Conservation (phyloP, 2,113 vertebrate species). For the Burhinus bistriatus region DNA sequence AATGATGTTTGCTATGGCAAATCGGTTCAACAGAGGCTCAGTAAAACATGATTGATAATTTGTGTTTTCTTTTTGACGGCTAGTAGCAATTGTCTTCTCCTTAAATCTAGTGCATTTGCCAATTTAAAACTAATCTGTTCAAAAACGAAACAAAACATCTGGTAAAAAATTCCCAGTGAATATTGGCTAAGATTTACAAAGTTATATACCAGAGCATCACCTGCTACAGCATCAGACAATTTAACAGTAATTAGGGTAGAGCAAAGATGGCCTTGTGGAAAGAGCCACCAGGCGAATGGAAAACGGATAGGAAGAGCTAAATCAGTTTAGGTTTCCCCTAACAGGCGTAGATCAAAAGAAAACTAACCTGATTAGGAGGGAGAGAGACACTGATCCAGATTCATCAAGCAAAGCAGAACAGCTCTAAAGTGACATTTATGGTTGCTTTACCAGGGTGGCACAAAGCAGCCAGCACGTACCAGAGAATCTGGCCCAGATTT, state of each 20-base stretch:
- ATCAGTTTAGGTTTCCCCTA: slow-evolving; percentile 14
- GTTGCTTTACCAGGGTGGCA: not conserved
- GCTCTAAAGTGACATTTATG: not conserved
- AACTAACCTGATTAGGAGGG: slow-evolving; percentile 15
- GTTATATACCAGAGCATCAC: not conserved
- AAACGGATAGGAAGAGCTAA: not conserved
- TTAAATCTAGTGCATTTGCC: not conserved
- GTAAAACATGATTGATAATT: slow-evolving; percentile 9
- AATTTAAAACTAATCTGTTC: not conserved
- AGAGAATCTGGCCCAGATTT: slow-evolving; percentile 1
- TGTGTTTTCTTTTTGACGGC: not conserved
- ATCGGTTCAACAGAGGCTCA: slow-evolving; percentile 16
- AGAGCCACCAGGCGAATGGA: not conserved
- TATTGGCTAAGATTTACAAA: not conserved
- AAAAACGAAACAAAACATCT: slow-evolving; percentile 22
- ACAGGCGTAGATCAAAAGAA: slow-evolving; percentile 11
- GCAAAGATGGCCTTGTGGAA: not conserved
- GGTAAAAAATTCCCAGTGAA: not conserved
- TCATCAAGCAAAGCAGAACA: not conserved
- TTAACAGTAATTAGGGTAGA: not conserved
- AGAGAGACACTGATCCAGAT: slow-evolving; percentile 19
- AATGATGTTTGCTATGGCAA: not conserved
- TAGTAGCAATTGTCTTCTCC: not conserved
- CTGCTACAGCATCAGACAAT: not conserved
- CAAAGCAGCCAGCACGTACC: not conserved